Conservation (phyloP, 2,113 vertebrate genomes). For the Irena cyanogastra region DNA sequence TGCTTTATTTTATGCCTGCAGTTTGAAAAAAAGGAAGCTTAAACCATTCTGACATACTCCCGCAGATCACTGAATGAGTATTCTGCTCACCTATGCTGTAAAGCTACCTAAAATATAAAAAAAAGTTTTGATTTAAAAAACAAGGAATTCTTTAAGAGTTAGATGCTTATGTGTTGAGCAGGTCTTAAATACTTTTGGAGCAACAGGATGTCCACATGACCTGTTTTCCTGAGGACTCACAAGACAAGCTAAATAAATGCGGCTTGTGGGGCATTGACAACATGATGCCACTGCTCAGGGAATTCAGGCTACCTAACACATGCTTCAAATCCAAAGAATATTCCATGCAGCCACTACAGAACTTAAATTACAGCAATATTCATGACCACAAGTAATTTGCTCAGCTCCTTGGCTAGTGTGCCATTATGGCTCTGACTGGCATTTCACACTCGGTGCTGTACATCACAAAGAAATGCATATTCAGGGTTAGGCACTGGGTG, state of each 20-base stretch:
- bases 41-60: background rate
- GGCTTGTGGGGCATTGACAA: background rate
- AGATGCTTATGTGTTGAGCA: background rate
- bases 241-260: background rate
- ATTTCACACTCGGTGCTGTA: accelerated
- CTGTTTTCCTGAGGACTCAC: background rate
- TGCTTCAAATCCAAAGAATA: background rate
- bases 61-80: background rate
- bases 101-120: background rate
- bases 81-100: background rate
- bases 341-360: background rate
- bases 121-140: background rate
- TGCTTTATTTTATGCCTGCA: background rate
- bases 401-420: background rate
- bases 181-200: background rate
- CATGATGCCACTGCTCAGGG: background rate
- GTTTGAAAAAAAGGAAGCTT: background rate
- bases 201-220: background rate
- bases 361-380: background rate
- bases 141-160: background rate
- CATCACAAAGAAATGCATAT: background rate
- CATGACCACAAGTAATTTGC: background rate
- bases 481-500: slow-evolving; percentile 7
- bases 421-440: background rate
- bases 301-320: background rate